A percentile compares a stretch with the other conserved stretches of the same genome.
phyloP scores from a whole-genome alignment of 2,888 invertebrate genomes.

The Deilephila porcellus region DNA sequence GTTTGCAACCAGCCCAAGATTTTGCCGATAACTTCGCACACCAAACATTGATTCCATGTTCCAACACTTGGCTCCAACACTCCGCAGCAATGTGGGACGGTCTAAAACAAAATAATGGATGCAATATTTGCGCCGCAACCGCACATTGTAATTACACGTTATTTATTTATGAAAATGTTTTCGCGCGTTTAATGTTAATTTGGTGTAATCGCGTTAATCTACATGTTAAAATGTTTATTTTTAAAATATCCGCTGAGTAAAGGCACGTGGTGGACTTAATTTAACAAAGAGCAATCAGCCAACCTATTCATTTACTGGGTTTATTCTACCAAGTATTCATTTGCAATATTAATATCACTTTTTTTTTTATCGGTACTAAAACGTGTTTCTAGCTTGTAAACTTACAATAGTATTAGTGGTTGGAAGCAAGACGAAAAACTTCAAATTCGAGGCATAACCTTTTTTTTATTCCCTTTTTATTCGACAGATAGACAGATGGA shows the following conservation, averaged over 20 bases:
- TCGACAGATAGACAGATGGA: too few relatives aligned
- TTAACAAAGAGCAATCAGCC: too few relatives aligned
- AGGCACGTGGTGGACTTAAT: too few relatives aligned
- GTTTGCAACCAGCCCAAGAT: too few relatives aligned
- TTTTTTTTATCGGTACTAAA: background rate
- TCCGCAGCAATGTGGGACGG: background rate
- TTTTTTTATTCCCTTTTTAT: too few relatives aligned
- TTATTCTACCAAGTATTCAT: too few relatives aligned
- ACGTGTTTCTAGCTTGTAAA: too few relatives aligned
- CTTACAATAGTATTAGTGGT: too few relatives aligned
- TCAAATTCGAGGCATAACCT: too few relatives aligned
- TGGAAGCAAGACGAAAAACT: too few relatives aligned
- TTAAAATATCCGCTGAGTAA: conserved; percentile 25
- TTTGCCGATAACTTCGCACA: background rate
- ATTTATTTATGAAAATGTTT: conserved; percentile 22
- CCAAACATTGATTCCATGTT: background rate
- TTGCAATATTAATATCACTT: too few relatives aligned
- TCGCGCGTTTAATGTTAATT: conserved; percentile 11
- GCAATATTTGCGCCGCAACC: conserved; percentile 11
- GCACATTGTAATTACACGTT: conserved; percentile 4
- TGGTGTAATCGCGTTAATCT: background rate
- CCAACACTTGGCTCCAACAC: background rate
- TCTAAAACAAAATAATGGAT: conserved; percentile 1
- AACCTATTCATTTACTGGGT: too few relatives aligned
- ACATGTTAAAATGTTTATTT: conserved; percentile 19